These are phyloP conservation scores for Oikopleura vanhoeffeni DNA, from an alignment of 23 tunicate genomes.

Conservation along the genomic window DNA sequence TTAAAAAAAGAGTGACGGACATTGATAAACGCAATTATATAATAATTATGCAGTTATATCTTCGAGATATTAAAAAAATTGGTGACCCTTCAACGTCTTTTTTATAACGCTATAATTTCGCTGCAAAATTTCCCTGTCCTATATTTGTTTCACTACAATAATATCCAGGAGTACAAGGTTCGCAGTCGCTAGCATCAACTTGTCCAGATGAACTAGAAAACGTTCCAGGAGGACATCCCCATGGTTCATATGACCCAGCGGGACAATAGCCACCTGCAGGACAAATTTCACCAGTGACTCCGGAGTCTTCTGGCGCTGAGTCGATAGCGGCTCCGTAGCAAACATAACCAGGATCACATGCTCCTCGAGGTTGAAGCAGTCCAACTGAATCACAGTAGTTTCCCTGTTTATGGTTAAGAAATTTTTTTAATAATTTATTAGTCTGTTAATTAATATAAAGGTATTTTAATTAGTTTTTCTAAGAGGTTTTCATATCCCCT, in stretches of 20 bases:
- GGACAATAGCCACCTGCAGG: constrained; percentile 52
- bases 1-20: no score
- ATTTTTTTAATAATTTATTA: neutral
- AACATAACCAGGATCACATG: constrained; percentile 49
- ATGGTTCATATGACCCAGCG: constrained; percentile 21
- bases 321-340: constrained; percentile 16
- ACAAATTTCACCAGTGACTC: constrained; percentile 19
- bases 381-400: constrained; percentile 13
- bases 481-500: no score
- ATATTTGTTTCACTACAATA: constrained; percentile 32
- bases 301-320: neutral
- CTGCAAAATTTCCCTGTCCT: no score
- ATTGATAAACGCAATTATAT: no score
- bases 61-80: no score
- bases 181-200: constrained; percentile 20
- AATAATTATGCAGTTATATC: no score
- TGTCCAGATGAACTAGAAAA: constrained; percentile 61
- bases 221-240: constrained; percentile 28
- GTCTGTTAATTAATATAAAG: no score
- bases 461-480: no score
- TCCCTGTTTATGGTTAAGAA: no score
- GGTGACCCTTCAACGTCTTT: no score
- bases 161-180: constrained; percentile 60
- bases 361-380: neutral
- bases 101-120: no score